Evolutionary conservation across 2,113 vertebrate genomes (phyloP), one percentile per base, ranked within the genome.

Genomic region (Strigops habroptila): DNA sequence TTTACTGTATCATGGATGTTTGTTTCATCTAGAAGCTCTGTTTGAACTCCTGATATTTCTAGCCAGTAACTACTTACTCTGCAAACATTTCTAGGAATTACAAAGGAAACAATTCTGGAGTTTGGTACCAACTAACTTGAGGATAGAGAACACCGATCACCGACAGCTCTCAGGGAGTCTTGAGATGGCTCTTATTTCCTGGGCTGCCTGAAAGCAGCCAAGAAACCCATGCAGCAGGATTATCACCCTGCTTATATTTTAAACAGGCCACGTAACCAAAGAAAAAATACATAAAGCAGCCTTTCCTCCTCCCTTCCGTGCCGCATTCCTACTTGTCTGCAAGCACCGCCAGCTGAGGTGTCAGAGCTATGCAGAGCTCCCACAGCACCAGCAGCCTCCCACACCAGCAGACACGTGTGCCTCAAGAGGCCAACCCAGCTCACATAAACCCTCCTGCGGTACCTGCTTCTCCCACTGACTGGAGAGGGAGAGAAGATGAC

Each of bases 391-490:
- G 57, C 52, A 85, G 79, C 41, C 59, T 63, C 79, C 80, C 27
- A 57, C 7, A 2, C 22, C 63, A 48, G 48, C 37, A 55, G 5
- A 74, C 21, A 65, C 0, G 2, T 4, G 23, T 18, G 27, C 37
- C 52, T 43, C 60, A 7, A 24, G 43, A 35, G 53, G 60, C 24
- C 39, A 64, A 7, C 12, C 4, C 55, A 85, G 55, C 25, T 59
- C 7, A 4, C 10, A 2, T 2, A 49, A 88, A 64, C 12, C 35
- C 39, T 51, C 21, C 49, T 6, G 0, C 1, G 0, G 14, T 18
- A 53, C 52, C 43, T 33, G 7, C 25, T 75, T 73, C 49, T 82
- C 33, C 27, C 49, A 5, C 10, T 6, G 41, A n/a, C 21, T 8
- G 3, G 21, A 79, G 30, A 68, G 37, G 25, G 19, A 82, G 35